Evolutionary conservation across 2,888 invertebrate species (phyloP), one percentile per base, ranked within the genome.

Genomic region (Caenorhabditis japonica): DNA sequence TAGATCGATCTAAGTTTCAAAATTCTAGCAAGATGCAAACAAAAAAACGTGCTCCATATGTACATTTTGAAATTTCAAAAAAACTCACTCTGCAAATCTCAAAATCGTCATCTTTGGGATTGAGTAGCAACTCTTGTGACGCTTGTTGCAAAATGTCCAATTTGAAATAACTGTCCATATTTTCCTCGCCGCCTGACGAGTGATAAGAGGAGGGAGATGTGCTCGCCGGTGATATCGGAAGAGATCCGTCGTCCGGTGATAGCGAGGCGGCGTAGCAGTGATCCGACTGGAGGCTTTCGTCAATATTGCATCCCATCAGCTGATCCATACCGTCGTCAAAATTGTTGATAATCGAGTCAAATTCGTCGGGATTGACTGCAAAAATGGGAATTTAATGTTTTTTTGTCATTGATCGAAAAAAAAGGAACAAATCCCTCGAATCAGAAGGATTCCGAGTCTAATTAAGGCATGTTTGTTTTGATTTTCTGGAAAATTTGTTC

Each of bases 61-160:
- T 10, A 30, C 30, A 30, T 7, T 30, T 30, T 30, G 30, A 30
- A 5, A 5, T 30, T 30, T 30, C 30, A n/a, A n/a, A 53, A 49
- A 41, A 46, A 71, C 62, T 39, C 15, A 62, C 62, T 33, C 61
- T 53, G 46, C 68, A 74, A 56, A 74, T 53, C 30, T 68, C 49
- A 44, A 38, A 39, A 27, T 74, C 74, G 10, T 64, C 64, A 3
- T 68, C 68, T 68, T 64, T 59, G 0, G 55, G 25, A 10, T 25
- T 12, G 25, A 44, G 33, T 51, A 75, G 60, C 5, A 75, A 30
- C 43, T 70, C 69, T 1, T 72, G 51, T 12, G 51, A 46, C n/a
- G 75, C 75, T 12, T 62, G 68, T 23, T 69, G 71, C 10, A 77
- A 56, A 38, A 77, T 77, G 39, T 77, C 76, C 4, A 62, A 36